phyloP scores from a whole-genome alignment of 2,113 vertebrate genomes.

The Menura novaehollandiae region DNA sequence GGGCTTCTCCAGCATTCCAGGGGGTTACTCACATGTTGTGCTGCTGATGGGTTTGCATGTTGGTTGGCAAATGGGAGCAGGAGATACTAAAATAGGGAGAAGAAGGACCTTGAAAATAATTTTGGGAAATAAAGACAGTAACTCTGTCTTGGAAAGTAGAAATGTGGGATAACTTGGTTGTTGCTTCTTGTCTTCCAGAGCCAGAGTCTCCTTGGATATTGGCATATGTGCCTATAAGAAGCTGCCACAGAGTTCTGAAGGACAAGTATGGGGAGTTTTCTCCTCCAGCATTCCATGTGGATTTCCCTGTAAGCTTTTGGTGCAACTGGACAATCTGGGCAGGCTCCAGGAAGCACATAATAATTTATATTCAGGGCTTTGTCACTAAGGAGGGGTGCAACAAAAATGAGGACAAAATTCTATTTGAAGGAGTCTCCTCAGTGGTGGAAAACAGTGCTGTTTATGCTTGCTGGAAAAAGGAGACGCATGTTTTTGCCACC shows the following conservation, averaged over 20 bases:
- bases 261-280: constrained; percentile 73
- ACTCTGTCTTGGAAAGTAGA: not conserved
- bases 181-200: constrained; percentile 17
- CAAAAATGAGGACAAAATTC: constrained; percentile 42
- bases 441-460: not conserved
- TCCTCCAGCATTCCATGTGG: constrained; percentile 68
- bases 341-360: constrained; percentile 6
- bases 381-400: not conserved
- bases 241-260: constrained; percentile 72
- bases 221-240: constrained; percentile 73
- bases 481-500: not conserved
- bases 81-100: not conserved
- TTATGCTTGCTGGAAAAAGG: constrained; percentile 49
- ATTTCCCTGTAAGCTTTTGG: constrained; percentile 61
- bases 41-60: not conserved
- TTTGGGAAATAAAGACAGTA: not conserved
- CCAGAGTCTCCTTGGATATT: not conserved
- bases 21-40: not conserved
- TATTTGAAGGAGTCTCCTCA: constrained; percentile 33
- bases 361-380: constrained; percentile 45
- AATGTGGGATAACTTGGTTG: not conserved
- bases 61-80: rapidly evolving
- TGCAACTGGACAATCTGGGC: constrained; percentile 78
- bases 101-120: not conserved
- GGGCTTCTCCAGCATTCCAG: not conserved